Evolutionary conservation across 2,888 invertebrate genomes (phyloP).

Genomic region (Meteorus colon): DNA sequence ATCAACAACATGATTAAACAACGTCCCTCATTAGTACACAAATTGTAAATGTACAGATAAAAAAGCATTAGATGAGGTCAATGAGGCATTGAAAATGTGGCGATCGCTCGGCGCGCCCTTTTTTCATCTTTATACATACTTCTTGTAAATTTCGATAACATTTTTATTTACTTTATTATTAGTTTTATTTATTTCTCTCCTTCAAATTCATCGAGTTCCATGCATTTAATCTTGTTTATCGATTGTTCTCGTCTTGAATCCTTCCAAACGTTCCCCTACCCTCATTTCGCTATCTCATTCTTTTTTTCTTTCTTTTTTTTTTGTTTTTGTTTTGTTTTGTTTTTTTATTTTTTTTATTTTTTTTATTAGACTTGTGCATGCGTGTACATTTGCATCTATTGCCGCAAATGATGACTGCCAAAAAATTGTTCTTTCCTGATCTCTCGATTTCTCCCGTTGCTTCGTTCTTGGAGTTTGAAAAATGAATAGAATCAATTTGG

Average conservation of each 20-base stretch:
- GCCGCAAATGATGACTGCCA: slow-evolving; percentile 42
- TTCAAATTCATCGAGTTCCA: slow-evolving; percentile 45
- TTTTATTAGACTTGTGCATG: slow-evolving; percentile 64
- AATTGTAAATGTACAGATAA: slow-evolving; percentile 74
- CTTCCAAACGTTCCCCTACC: slow-evolving; percentile 45
- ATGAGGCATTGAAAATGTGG: slow-evolving; percentile 72
- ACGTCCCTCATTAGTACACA: slow-evolving; percentile 74
- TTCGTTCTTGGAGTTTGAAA: slow-evolving; percentile 46
- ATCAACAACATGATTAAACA: slow-evolving; percentile 82
- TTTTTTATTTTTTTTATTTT: slow-evolving; percentile 50
- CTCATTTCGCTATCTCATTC: slow-evolving; percentile 37
- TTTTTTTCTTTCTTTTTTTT: slow-evolving; percentile 41
- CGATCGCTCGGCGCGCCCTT: slow-evolving; percentile 68
- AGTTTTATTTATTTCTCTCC: slow-evolving; percentile 26
- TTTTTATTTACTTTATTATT: slow-evolving; percentile 25
- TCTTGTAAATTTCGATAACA: slow-evolving; percentile 42
- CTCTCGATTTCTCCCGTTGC: neutral
- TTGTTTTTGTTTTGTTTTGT: slow-evolving; percentile 43
- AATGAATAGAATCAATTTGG: slow-evolving; percentile 66
- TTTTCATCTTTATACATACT: slow-evolving; percentile 51
- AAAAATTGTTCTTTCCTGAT: slow-evolving; percentile 1
- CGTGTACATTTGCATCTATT: slow-evolving; percentile 59
- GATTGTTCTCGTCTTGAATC: slow-evolving; percentile 49
- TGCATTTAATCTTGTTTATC: slow-evolving; percentile 47
- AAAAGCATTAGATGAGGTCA: slow-evolving; percentile 73